A percentile compares a stretch with the other conserved stretches of the same genome.
Conservation (phyloP, 2,888 invertebrate species). For the Rhimphoctona megacephalus region DNA sequence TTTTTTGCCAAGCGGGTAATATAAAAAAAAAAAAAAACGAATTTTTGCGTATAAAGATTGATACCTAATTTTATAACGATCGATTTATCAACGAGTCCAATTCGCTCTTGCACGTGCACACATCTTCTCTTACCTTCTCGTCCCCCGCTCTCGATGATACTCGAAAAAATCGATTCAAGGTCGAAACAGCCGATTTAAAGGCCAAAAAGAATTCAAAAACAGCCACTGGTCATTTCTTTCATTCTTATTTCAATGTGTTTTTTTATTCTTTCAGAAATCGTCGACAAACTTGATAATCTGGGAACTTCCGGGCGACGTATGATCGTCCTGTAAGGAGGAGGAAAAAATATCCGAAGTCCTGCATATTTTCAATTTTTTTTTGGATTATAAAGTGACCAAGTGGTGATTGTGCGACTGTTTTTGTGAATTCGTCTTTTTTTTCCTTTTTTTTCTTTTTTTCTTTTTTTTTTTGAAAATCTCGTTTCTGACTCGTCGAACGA, state of each 20-base stretch:
- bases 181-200: not conserved
- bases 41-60: too few species aligned
- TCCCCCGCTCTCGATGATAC: not conserved
- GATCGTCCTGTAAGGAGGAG: not conserved
- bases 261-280: conserved; percentile 27
- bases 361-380: not conserved
- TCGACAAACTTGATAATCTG: not conserved
- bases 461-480: not conserved
- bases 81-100: conserved; percentile 3
- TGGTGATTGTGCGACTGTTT: conserved; percentile 15
- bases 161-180: conserved; percentile 35
- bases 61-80: not conserved
- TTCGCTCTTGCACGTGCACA: not conserved
- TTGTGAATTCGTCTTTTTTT: not conserved
- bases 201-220: not conserved
- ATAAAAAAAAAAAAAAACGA: not conserved
- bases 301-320: conserved; percentile 25
- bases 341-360: not conserved
- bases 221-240: not conserved
- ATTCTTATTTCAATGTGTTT: not conserved
- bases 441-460: not conserved
- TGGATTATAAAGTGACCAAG: conserved; percentile 40
- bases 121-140: conserved; percentile 12
- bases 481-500: conserved; percentile 3
- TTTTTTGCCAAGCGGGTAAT: not conserved